Base-by-base conservation (phyloP, 2,888 invertebrate genomes). In the Pantelozetes paolii region DNA sequence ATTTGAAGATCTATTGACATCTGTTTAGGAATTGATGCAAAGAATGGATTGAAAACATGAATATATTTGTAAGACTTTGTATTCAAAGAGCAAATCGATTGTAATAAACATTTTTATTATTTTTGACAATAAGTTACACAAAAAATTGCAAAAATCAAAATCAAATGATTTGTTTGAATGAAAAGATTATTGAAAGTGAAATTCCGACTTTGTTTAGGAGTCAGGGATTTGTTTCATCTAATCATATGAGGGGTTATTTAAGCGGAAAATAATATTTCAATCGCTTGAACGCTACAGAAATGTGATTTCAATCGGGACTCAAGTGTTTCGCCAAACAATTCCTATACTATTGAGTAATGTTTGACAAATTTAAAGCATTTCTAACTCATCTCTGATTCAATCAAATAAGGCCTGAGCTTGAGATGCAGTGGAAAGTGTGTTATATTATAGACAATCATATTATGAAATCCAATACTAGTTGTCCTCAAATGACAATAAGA, bases 181-280 rank as follows among this genome's bases (percentile, higher is more conserved):
- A 48, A 57, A 23, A 30, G 11, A 57, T 26, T 57, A 57, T 57
- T 57, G 57, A 57, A 36, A 64, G 57, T 26, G 23, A 48, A 48
- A 23, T 57, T n/a, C 6, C 28, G 11, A n/a, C 13, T 28, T n/a
- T 32, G 64, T 64, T 3, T 57, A 13, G 11, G 11, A 23, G 28
- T 15, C 15, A 36, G 9, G 64, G 32, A 5, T 32, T 28, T 15
- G n/a, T 30, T 64, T 64, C 36, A 36, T 64, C 36, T 20, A 64
- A 64, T 64, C 32, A 64, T 64, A 36, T 64, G 36, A 64, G 64
- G n/a, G 32, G n/a, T 64, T 64, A 64, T 32, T 64, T 36, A 64
- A 64, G n/a, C 64, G 64, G 64, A 64, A 64, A 64, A 64, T 36
- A 32, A 64, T 64, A 36, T 64, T 36, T 13, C 3, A n/a, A 64